phyloP scores from a whole-genome alignment of 2,797 vertebrate genomes.

The Hydrophis major region DNA sequence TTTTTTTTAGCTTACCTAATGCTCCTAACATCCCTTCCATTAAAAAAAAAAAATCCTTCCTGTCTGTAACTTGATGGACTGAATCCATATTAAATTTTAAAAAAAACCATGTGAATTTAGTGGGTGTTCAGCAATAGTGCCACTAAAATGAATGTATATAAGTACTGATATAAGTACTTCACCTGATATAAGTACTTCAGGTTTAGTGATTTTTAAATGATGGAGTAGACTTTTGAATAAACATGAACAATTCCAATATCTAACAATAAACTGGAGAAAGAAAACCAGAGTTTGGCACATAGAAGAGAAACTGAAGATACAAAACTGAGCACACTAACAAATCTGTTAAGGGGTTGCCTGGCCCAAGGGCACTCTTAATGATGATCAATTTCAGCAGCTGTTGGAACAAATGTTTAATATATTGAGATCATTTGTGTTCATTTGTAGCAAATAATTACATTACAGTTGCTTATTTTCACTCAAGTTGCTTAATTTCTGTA shows the following conservation, averaged over 20 bases:
- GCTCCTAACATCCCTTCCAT: background rate
- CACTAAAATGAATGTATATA: background rate
- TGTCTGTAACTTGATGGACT: background rate
- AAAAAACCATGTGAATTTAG: background rate
- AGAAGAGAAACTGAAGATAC: slow-evolving; percentile 8
- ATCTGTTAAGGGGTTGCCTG: slow-evolving; percentile 3
- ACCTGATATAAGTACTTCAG: background rate
- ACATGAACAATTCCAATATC: background rate
- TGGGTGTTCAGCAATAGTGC: background rate
- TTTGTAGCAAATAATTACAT: slow-evolving; percentile 59
- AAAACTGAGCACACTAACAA: background rate
- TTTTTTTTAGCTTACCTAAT: background rate
- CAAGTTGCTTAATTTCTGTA: slow-evolving; percentile 61
- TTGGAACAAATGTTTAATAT: slow-evolving; percentile 50
- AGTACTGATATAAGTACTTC: background rate
- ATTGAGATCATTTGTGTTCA: slow-evolving; percentile 61
- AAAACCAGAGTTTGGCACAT: background rate
- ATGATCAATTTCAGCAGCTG: slow-evolving; percentile 55
- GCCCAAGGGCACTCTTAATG: slow-evolving; percentile 37
- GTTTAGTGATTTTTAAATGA: background rate
- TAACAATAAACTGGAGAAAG: background rate
- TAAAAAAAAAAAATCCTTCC: background rate
- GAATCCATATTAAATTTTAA: background rate
- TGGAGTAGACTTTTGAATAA: slow-evolving; percentile 1
- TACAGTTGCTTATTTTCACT: slow-evolving; percentile 57